phyloP scores from a whole-genome alignment of 2,113 vertebrate genomes.

The human (Homo sapiens) region DNA sequence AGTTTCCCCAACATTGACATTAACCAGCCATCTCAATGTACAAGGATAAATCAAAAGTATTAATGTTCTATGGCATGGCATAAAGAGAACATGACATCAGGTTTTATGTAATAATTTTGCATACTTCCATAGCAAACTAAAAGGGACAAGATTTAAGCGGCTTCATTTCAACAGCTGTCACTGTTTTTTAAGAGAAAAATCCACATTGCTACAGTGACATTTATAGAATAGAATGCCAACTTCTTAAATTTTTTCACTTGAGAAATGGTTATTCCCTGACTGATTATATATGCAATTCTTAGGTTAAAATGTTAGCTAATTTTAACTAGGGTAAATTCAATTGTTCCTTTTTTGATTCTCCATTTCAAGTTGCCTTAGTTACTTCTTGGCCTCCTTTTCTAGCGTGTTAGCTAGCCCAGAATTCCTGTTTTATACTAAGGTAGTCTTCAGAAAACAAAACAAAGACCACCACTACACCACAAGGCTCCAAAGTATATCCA shows the following conservation, averaged over 20 bases:
- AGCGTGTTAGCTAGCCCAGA: not conserved
- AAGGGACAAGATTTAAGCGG: not conserved
- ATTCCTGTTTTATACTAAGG: not conserved
- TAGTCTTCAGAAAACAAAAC: not conserved
- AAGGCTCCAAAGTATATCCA: not conserved
- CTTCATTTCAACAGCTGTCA: conserved; percentile 4
- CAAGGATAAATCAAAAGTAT: not conserved
- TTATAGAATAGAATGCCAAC: not conserved
- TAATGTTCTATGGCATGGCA: not conserved
- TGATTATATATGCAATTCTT: not conserved
- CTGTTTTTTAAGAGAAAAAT: not conserved
- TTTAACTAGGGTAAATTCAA: not conserved
- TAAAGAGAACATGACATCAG: not conserved
- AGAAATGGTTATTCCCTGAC: not conserved
- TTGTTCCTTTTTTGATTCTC: not conserved
- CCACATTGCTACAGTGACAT: not conserved
- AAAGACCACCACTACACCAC: not conserved
- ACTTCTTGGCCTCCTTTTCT: not conserved
- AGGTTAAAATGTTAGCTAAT: not conserved
- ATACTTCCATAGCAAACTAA: not conserved
- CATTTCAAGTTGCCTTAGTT: conserved; percentile 29
- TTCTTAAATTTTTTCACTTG: not conserved
- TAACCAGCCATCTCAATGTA: not conserved
- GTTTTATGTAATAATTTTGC: conserved; percentile 20
- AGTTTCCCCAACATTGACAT: not conserved